These are phyloP conservation scores for Austrolebias charrua DNA, from an alignment of 2,797 vertebrate genomes.

Conservation along the genomic window DNA sequence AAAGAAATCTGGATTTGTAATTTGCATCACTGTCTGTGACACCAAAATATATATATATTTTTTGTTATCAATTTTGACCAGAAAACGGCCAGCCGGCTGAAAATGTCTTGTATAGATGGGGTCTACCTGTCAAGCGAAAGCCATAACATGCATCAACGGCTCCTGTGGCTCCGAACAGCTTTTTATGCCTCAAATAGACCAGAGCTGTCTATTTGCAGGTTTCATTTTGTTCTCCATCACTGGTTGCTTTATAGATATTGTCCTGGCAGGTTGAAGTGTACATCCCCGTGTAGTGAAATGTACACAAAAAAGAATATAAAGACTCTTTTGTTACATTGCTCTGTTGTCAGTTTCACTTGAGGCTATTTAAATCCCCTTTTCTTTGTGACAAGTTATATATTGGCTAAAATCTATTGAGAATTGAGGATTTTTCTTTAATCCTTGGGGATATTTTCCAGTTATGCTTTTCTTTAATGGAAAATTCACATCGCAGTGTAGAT, in stretches of 20 bases:
- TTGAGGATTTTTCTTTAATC: conserved; percentile 32
- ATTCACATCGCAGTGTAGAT: conserved; percentile 17
- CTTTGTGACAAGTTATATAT: conserved; percentile 27
- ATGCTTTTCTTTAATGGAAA: conserved; percentile 31
- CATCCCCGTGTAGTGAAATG: conserved; percentile 49
- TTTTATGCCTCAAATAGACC: conserved; percentile 44
- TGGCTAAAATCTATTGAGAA: conserved; percentile 18
- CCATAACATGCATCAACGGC: conserved; percentile 57
- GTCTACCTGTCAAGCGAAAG: conserved; percentile 44
- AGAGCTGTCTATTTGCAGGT: conserved; percentile 50
- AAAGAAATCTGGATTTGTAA: conserved; percentile 19
- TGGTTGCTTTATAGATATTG: conserved; percentile 49
- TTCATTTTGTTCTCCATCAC: conserved; percentile 57
- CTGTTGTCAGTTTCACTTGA: conserved; percentile 17
- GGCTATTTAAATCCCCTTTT: not conserved
- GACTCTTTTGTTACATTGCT: not conserved
- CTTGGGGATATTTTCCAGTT: conserved; percentile 15
- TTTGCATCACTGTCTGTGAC: conserved; percentile 27
- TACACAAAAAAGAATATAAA: conserved; percentile 33
- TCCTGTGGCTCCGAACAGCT: conserved; percentile 53
- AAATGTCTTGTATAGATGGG: conserved; percentile 23
- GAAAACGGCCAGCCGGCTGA: conserved; percentile 26
- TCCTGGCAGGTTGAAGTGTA: conserved; percentile 47
- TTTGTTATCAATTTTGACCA: conserved; percentile 19
- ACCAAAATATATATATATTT: conserved; percentile 13